Percentiles rank a stretch among this genome's conserved stretches.
These are phyloP conservation scores for Achlya flavicornis DNA, from an alignment of 2,888 invertebrate species.

Conservation along the genomic window DNA sequence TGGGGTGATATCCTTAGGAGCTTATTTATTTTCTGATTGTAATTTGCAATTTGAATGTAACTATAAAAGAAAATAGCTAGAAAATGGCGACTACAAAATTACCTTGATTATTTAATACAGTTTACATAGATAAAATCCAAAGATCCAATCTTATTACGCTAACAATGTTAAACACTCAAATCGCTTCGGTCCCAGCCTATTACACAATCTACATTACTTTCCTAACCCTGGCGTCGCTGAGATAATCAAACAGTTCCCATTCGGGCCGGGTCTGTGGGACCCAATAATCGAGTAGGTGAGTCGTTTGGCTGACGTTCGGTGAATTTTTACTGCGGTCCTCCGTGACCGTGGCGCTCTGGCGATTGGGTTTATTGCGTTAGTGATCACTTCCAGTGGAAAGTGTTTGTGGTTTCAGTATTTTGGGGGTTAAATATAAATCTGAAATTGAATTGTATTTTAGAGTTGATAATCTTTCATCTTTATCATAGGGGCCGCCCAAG, in stretches of 20 bases:
- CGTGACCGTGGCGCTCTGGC: slow-evolving; percentile 33
- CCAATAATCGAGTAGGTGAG: slow-evolving; percentile 58
- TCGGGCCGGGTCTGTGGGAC: slow-evolving; percentile 46
- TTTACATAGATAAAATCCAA: neutral
- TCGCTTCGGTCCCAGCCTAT: slow-evolving; percentile 29
- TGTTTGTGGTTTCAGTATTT: neutral
- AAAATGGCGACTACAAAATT: too few species aligned
- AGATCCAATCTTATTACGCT: slow-evolving; percentile 5
- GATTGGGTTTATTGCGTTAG: slow-evolving; percentile 7
- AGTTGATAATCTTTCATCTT: too few species aligned
- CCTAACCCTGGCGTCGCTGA: slow-evolving; percentile 20
- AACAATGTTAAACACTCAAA: slow-evolving; percentile 21
- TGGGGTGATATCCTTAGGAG: too few species aligned
- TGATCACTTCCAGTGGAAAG: neutral
- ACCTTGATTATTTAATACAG: neutral
- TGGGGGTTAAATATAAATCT: neutral
- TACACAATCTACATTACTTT: slow-evolving; percentile 44
- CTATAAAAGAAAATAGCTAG: too few species aligned
- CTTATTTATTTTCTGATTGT: too few species aligned
- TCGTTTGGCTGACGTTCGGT: slow-evolving; percentile 58
- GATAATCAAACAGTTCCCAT: slow-evolving; percentile 57
- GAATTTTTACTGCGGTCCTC: slow-evolving; percentile 66
- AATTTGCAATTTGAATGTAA: too few species aligned
- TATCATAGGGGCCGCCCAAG: too few species aligned
- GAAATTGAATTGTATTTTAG: neutral